Base-by-base conservation (phyloP, 2,797 vertebrate species). In the Iguana delicatissima region DNA sequence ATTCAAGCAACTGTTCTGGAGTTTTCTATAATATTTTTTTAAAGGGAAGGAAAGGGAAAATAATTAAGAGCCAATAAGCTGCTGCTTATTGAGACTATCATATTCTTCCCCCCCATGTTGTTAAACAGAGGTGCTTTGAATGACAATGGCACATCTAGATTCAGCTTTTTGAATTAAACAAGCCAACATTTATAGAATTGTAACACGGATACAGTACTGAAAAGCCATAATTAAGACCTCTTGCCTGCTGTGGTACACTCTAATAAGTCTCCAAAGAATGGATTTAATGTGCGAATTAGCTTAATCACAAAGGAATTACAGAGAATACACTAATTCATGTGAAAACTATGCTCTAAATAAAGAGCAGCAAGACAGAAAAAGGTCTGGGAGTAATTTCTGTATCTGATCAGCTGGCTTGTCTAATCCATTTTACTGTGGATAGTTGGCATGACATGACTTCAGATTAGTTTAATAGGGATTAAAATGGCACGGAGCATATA, bases 381-480 rank as follows among this genome's bases (percentile, higher is more conserved):
- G 50, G 85, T 32, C 1, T 91, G 95, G 42, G 92, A 95, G 64
- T 95, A 55, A 92, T 94, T 95, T 95, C 91, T 95, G 32, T 95
- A 93, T 95, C 96, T 96, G 95, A 97, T 97, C 96, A 96, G 90
- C 91, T 84, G 92, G 91, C 92, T 96, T 96, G 94, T 95, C 95
- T 97, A 97, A 97, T 97, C 96, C 96, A 95, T 97, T 97, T 97
- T 96, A 92, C 92, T 95, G 85, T 89, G 95, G 95, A 93, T 85
- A 90, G 91, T 86, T 97, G 96, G 92, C 95, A 96, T 97, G 95
- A 97, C 95, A 92, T 93, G 96, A 96, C 95, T 97, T 96, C 94
- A 95, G 93, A 96, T 97, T 95, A 96, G 91, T 92, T 97, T 97
- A 97, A 96, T 95, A 95, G 92, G 93, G 92, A 96, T 97, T 97